A percentile compares a stretch with the other conserved stretches of the same genome.
Conservation (phyloP, 2,113 vertebrate species). For the Ranitomeya variabilis region DNA sequence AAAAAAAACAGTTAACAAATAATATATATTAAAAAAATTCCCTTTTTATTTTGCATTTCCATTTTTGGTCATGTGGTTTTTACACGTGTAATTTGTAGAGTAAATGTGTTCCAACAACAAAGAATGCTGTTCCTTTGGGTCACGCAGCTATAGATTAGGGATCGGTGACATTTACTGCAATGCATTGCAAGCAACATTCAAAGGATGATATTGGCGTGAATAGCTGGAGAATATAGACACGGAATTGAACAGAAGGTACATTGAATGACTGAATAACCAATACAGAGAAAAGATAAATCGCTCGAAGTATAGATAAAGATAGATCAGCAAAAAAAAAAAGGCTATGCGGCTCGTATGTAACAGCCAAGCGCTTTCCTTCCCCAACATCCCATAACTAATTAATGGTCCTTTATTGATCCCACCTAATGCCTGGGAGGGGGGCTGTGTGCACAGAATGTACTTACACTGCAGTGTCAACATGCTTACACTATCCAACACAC, state of each 20-base stretch:
- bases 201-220: conserved; percentile 20
- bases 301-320: conserved; percentile 26
- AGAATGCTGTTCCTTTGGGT: background rate
- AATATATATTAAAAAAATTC: too few relatives aligned
- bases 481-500: conserved; percentile 21
- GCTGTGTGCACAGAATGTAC: conserved; percentile 45
- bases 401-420: conserved; percentile 53
- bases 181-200: conserved; percentile 25
- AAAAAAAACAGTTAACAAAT: too few relatives aligned
- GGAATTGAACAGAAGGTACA: background rate
- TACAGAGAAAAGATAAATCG: conserved; percentile 40
- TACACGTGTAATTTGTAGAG: too few relatives aligned
- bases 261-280: conserved; percentile 47
- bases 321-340: conserved; percentile 47
- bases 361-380: conserved; percentile 38
- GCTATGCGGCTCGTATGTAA: conserved; percentile 9
- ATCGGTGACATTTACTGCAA: conserved; percentile 41
- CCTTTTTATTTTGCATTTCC: too few relatives aligned
- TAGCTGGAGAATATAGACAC: conserved; percentile 15
- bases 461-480: conserved; percentile 41
- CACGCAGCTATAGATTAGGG: conserved; percentile 25
- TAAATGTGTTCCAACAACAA: too few relatives aligned
- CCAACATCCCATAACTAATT: conserved; percentile 57
- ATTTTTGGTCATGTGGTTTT: too few relatives aligned
- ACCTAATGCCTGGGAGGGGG: conserved; percentile 46